A percentile compares a stretch with the other conserved stretches of the same genome.
These are phyloP conservation scores for Pseudopodoces humilis DNA, from an alignment of 2,113 vertebrate species.

Conservation along the genomic window DNA sequence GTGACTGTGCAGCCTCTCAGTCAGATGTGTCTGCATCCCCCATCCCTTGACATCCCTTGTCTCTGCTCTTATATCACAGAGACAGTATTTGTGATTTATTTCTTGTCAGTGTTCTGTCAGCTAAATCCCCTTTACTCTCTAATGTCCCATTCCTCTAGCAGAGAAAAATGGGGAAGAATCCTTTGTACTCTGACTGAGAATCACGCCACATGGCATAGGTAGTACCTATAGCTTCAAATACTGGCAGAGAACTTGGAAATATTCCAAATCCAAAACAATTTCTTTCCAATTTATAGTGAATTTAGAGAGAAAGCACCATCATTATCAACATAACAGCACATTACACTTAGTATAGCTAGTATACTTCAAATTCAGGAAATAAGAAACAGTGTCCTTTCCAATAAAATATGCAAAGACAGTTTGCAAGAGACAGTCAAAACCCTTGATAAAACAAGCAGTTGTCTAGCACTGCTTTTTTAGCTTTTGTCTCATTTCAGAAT, in stretches of 20 bases:
- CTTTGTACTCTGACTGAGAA: neutral
- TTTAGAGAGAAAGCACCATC: neutral
- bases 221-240: neutral
- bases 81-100: neutral
- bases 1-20: accelerated
- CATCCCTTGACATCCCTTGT: neutral
- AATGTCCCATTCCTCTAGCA: neutral
- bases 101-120: neutral
- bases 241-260: neutral
- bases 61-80: neutral
- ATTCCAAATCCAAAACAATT: neutral
- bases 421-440: neutral
- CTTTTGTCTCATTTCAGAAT: neutral
- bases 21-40: neutral
- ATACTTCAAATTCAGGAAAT: neutral
- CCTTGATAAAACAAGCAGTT: neutral
- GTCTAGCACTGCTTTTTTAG: neutral
- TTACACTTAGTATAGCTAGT: neutral
- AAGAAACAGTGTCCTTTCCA: neutral
- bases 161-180: neutral
- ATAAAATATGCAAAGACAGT: neutral
- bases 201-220: accelerated
- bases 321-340: neutral
- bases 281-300: neutral
- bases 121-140: neutral